Percentiles rank a stretch among this genome's conserved stretches.
Conservation (phyloP, 2,888 invertebrate genomes). For the Ophioninae sp. region DNA sequence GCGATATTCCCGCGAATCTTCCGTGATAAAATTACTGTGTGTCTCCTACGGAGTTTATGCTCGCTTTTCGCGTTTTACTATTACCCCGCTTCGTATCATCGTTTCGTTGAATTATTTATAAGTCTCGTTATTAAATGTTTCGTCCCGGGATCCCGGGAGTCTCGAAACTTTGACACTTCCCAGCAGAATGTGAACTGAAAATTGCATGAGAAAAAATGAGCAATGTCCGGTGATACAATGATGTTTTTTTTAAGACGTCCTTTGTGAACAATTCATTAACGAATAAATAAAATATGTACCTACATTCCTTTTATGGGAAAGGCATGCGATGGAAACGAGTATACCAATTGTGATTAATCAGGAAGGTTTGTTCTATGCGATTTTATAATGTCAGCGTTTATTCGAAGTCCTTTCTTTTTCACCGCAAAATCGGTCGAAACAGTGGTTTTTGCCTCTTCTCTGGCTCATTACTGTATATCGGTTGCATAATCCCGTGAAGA, state of each 20-base stretch:
- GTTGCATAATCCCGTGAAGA: not conserved
- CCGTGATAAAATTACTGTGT: conserved; percentile 45
- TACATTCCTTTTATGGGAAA: too few relatives aligned
- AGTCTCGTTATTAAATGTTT: not conserved
- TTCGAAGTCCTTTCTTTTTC: not conserved
- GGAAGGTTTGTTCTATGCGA: too few relatives aligned
- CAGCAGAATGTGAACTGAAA: too few relatives aligned
- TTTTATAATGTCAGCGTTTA: not conserved
- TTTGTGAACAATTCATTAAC: too few relatives aligned
- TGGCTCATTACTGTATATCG: not conserved
- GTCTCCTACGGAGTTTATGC: not conserved
- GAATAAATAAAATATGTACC: too few relatives aligned
- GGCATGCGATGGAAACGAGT: too few relatives aligned
- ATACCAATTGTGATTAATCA: too few relatives aligned
- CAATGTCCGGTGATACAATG: too few relatives aligned
- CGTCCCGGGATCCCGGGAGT: too few relatives aligned
- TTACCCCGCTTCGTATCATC: not conserved
- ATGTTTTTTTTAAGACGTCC: too few relatives aligned
- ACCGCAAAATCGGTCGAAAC: not conserved
- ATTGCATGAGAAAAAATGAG: too few relatives aligned
- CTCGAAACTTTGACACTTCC: too few relatives aligned
- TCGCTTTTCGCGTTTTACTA: not conserved
- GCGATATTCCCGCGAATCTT: conserved; percentile 42
- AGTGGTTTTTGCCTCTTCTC: not conserved
- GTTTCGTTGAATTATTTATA: conserved; percentile 20